Conservation (phyloP, 1,140 invertebrate species). For the Anthonomus grandis region DNA sequence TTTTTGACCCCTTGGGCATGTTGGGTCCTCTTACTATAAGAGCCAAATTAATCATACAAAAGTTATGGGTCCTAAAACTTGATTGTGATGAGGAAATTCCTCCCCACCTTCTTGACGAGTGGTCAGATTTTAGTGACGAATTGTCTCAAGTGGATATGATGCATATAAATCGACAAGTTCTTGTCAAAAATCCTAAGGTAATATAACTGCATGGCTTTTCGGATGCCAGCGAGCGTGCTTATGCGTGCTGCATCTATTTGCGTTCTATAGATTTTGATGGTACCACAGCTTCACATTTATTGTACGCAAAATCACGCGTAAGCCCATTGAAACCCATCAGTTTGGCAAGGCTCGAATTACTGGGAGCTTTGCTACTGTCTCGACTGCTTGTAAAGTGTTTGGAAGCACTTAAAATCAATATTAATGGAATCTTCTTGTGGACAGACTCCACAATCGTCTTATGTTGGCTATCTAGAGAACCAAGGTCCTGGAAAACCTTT, state of each 20-base stretch:
- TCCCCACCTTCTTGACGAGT: constrained; percentile 26
- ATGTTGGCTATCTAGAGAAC: constrained; percentile 44
- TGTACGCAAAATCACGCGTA: constrained; percentile 42
- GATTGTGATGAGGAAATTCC: constrained; percentile 49
- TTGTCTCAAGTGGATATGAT: constrained; percentile 15
- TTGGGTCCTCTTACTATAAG: constrained; percentile 41
- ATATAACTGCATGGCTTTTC: constrained; percentile 42
- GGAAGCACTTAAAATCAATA: constrained; percentile 29
- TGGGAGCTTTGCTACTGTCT: constrained; percentile 41
- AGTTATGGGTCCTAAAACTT: constrained; percentile 42
- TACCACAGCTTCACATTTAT: not conserved
- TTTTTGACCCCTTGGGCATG: constrained; percentile 42
- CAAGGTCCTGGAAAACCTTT: constrained; percentile 43
- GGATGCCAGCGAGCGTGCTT: constrained; percentile 39
- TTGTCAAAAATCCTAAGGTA: constrained; percentile 4
- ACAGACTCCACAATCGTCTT: constrained; percentile 48
- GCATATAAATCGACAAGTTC: constrained; percentile 27
- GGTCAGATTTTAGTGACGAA: constrained; percentile 25
- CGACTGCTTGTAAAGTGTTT: constrained; percentile 25
- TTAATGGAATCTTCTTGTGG: constrained; percentile 41
- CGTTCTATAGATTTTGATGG: not conserved
- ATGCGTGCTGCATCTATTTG: constrained; percentile 38
- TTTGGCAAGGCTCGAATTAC: constrained; percentile 42
- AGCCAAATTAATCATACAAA: constrained; percentile 48
- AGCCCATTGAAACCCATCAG: constrained; percentile 43